Evolutionary conservation across 2,113 vertebrate genomes (phyloP), one percentile per base, ranked within the genome.

Genomic region (Hystrix cristata): DNA sequence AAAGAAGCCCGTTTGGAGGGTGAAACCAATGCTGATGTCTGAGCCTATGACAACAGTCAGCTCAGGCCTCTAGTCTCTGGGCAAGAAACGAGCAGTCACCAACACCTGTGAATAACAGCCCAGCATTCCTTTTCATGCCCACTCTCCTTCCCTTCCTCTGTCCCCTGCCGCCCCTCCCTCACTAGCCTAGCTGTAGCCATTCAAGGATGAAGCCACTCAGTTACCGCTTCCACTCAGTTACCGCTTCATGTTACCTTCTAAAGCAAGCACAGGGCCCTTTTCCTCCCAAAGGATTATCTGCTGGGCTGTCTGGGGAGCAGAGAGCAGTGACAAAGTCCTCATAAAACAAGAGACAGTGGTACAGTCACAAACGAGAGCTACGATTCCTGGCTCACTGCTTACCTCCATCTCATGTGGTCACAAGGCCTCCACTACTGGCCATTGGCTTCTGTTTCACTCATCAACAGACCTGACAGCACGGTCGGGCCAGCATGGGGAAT

Each of bases 1-100:
- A 92, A 67, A 92, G 65, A n/a, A 90, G 12, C 25, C 80, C 31
- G 3, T 90, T 29, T 80, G 53, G 91, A 94, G 46, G 55, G 62
- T 38, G 59, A 72, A 31, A 43, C 67, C 34, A 10, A 62, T 2
- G 46, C 91, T 85, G 65, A 64, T 3, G 27, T 74, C 57, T 65
- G 71, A 91, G 46, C n/a, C n/a, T 27, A 64, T 1, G 38, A 48
- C 1, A 14, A 21, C 29, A 9, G 27, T 60, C 81, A 29, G 59
- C 81, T 85, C 78, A 5, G 48, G 7, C 62, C 15, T 71, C 31
- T 3, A 23, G 46, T 38, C n/a, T 31, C 34, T 6, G 0, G 10
- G 1, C 15, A 87, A 65, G 29, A 79, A 80, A 48, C 16, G 55
- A 21, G 74, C 48, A n/a, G 46, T 53, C 10, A 2, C 2, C 46